A percentile compares a stretch with the other conserved stretches of the same genome.
These are phyloP conservation scores for Salvelinus alpinus DNA, from an alignment of 2,113 vertebrate genomes.

Conservation along the genomic window DNA sequence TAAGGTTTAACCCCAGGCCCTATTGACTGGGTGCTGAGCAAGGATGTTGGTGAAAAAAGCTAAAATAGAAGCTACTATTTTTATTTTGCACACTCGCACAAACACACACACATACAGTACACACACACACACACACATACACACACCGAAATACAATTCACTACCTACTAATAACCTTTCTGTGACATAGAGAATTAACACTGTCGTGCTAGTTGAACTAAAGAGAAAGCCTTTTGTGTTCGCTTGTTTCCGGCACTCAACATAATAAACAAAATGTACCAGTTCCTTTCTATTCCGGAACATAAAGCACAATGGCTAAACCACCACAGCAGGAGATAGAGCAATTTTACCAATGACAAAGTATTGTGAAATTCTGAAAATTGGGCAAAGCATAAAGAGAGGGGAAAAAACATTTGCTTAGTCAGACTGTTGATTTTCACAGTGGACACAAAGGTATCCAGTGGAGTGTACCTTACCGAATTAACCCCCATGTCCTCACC, in stretches of 20 bases:
- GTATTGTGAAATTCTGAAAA: conserved; percentile 10
- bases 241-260: neutral
- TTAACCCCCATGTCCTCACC: no score
- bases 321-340: neutral
- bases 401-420: no score
- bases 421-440: no score
- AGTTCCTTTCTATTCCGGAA: neutral
- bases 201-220: neutral
- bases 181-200: neutral
- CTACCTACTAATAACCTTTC: neutral
- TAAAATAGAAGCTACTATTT: neutral
- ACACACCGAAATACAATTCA: neutral
- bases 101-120: neutral
- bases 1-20: conserved; percentile 38
- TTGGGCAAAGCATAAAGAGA: neutral
- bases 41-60: neutral
- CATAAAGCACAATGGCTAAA: conserved; percentile 12
- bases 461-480: no score
- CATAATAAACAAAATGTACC: neutral
- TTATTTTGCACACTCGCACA: neutral
- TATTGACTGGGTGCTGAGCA: conserved; percentile 36
- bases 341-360: neutral
- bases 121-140: neutral
- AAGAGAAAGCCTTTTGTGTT: neutral
- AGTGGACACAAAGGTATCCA: no score